Evolutionary conservation across 2,888 invertebrate genomes (phyloP), one percentile per base, ranked within the genome.

Genomic region (Magallana nippona): DNA sequence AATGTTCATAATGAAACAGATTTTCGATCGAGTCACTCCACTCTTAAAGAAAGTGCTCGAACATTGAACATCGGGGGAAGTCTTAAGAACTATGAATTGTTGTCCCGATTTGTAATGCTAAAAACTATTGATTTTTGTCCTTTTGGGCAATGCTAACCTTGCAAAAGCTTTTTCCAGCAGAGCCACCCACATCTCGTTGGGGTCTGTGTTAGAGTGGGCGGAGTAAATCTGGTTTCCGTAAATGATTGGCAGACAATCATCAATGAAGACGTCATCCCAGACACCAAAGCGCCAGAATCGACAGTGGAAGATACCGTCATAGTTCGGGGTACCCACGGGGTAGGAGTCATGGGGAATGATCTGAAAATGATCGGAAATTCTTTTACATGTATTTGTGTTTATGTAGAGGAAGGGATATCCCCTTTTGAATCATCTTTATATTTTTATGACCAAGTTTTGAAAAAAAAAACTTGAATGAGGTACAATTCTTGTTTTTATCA

Each of bases 111-210:
- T 3, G 44, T 44, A 8, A 44, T 44, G 44, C 44, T 44, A 5
- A 44, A 44, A 44, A 44, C 44, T 44, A 3, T 44, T 44, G 44
- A 44, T 44, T 5, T 44, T 44, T 8, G 44, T 44, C 8, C 44
- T 8, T 5, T 44, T 44, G 0, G 10, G 17, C 13, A 56, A 13
- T 1, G 11, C 77, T 81, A 86, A 93, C 93, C 90, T 92, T 11
- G 93, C 92, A 86, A 93, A 92, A 2, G 92, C 92, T 82, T 93
- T 93, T 85, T 93, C 93, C 78, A 93, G 86, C 27, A 93, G 85
- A 0, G 92, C 86, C 1, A 92, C 91, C 93, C 93, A 93, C 88
- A 93, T 89, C 85, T 93, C 93, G 82, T 89, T 89, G n/a, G 81
- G 71, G 60, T 93, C 92, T 10, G 91, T 88, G 10, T 87, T 82